These are phyloP conservation scores for Sander vitreus DNA, from an alignment of 2,113 vertebrate genomes.

Conservation along the genomic window DNA sequence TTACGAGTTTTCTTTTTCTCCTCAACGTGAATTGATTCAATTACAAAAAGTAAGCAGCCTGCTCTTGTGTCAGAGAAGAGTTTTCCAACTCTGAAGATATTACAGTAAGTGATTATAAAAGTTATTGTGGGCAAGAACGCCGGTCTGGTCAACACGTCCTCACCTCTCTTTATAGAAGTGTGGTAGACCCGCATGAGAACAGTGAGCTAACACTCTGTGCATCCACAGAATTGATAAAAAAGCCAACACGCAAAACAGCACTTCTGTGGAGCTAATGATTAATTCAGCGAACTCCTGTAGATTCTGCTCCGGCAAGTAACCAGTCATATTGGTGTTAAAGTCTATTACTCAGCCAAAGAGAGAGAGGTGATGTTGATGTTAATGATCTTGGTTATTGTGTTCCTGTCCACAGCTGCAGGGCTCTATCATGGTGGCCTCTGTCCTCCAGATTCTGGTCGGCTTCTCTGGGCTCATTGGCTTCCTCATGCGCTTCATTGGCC, in stretches of 20 bases:
- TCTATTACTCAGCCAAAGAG: neutral
- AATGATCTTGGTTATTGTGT: neutral
- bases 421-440: constrained; percentile 92
- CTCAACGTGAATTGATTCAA: neutral
- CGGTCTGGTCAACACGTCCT: constrained; percentile 88
- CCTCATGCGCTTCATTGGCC: constrained; percentile 93
- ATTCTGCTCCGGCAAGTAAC: neutral
- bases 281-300: neutral
- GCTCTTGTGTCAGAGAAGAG: no score
- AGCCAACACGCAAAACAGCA: neutral
- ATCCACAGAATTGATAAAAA: neutral
- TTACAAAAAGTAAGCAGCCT: neutral
- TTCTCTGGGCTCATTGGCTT: constrained; percentile 98
- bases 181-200: constrained; percentile 93
- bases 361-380: neutral
- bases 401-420: constrained; percentile 89
- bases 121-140: constrained; percentile 76
- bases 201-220: constrained; percentile 75
- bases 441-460: constrained; percentile 92
- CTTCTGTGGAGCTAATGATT: constrained; percentile 13
- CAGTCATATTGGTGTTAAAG: neutral
- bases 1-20: neutral
- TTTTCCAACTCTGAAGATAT: neutral
- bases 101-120: no score
- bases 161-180: constrained; percentile 88